Evolutionary conservation across 2,888 invertebrate genomes (phyloP).

Genomic region (Drosophila peninsularis): DNA sequence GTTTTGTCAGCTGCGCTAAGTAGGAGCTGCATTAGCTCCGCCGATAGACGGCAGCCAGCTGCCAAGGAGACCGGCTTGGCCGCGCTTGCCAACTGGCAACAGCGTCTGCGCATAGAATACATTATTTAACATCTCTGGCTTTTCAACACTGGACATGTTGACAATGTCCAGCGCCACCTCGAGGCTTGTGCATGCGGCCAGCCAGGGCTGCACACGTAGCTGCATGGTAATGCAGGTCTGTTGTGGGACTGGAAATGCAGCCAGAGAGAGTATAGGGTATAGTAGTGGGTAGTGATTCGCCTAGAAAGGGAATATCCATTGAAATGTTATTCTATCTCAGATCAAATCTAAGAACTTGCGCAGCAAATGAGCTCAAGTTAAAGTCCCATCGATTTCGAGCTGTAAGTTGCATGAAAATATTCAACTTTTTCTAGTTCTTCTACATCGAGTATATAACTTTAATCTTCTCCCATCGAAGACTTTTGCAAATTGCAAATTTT

Average conservation of each 20-base stretch:
- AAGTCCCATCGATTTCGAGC: too few species aligned
- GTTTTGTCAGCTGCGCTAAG: conserved; percentile 77
- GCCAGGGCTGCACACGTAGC: conserved; percentile 55
- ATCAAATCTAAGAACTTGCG: too few species aligned
- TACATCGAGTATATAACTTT: not conserved
- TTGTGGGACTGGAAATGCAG: not conserved
- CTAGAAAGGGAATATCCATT: too few species aligned
- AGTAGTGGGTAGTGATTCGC: not conserved
- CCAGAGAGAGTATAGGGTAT: not conserved
- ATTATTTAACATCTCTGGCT: conserved; percentile 42
- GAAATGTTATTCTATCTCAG: too few species aligned
- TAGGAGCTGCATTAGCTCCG: conserved; percentile 68
- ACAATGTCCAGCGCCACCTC: conserved; percentile 66
- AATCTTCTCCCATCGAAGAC: not conserved
- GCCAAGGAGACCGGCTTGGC: conserved; percentile 46
- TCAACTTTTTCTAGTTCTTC: not conserved
- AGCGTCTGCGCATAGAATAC: conserved; percentile 67
- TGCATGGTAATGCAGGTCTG: conserved; percentile 19
- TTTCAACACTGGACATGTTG: conserved; percentile 57
- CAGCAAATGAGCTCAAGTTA: not conserved
- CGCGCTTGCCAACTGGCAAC: conserved; percentile 26
- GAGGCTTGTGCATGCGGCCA: conserved; percentile 40
- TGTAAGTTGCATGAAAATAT: not conserved
- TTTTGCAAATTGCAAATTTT: conserved; percentile 1
- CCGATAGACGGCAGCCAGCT: conserved; percentile 35